Evolutionary conservation across 2,113 vertebrate species (phyloP).

Genomic region (Hippoglossus stenolepis): DNA sequence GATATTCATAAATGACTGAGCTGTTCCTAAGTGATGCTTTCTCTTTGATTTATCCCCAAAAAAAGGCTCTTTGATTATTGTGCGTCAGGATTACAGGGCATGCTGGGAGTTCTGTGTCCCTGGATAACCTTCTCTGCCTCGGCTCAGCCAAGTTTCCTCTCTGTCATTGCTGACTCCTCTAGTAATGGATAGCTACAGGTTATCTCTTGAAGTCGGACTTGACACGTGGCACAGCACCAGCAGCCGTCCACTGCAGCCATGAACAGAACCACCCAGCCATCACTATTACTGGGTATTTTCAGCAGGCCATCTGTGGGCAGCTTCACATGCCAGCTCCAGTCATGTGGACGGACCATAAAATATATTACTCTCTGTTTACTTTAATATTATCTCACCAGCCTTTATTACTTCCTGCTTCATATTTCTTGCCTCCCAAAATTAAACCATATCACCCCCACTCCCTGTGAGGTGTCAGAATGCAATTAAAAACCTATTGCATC

Average conservation of each 20-base stretch:
- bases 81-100: not conserved
- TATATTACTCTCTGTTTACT: constrained; percentile 26
- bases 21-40: too few relatives aligned
- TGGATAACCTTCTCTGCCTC: constrained; percentile 35
- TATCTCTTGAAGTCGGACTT: constrained; percentile 46
- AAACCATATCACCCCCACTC: constrained; percentile 12
- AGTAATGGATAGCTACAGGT: constrained; percentile 18
- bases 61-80: constrained; percentile 1
- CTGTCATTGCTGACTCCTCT: constrained; percentile 21
- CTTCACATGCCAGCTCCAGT: constrained; percentile 38
- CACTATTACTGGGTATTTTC: constrained; percentile 26
- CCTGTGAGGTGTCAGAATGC: constrained; percentile 31
- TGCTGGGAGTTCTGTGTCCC: constrained; percentile 33
- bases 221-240: constrained; percentile 34
- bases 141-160: constrained; percentile 7
- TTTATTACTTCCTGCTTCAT: constrained; percentile 41
- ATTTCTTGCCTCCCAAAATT: constrained; percentile 20
- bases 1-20: not conserved
- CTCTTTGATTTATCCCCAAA: not conserved
- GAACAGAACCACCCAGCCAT: constrained; percentile 16
- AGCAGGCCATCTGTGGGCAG: constrained; percentile 63
- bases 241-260: constrained; percentile 27
- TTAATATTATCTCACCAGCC: constrained; percentile 19
- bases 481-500: constrained; percentile 62
- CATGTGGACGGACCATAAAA: constrained; percentile 30